These are phyloP conservation scores for Pseudochirops corinnae DNA, from an alignment of 2,797 vertebrate genomes.

Conservation along the genomic window DNA sequence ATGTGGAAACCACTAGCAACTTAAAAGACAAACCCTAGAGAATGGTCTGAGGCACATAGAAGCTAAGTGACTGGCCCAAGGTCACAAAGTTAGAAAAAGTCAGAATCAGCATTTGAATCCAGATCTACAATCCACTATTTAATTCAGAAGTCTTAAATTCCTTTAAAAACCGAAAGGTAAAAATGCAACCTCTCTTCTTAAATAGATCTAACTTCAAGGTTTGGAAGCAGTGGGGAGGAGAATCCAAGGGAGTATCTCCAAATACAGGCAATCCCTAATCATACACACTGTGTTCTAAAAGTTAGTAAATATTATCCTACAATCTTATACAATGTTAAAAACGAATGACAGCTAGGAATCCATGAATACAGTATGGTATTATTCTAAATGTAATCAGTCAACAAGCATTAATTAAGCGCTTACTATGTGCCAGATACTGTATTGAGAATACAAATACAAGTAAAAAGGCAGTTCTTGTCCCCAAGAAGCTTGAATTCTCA, in stretches of 20 bases:
- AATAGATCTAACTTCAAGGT: not conserved
- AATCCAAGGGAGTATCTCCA: not conserved
- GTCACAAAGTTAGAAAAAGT: not conserved
- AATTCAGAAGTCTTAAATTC: not conserved
- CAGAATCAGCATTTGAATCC: not conserved
- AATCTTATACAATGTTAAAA: not conserved
- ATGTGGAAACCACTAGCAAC: not conserved
- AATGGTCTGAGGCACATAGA: not conserved
- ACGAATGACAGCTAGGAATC: too few relatives aligned
- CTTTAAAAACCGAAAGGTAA: not conserved
- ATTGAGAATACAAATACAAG: too few relatives aligned
- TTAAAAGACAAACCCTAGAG: not conserved
- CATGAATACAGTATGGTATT: too few relatives aligned
- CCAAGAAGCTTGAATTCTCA: too few relatives aligned
- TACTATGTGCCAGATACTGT: not conserved
- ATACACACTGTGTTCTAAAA: not conserved
- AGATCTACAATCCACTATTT: not conserved
- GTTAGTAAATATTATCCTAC: not conserved
- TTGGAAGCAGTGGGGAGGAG: not conserved
- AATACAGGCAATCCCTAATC: not conserved
- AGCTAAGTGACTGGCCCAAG: not conserved
- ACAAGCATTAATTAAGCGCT: not conserved
- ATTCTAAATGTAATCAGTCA: not conserved
- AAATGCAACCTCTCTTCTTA: not conserved
- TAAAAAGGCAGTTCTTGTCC: too few relatives aligned